Conservation (phyloP, 2,888 invertebrate genomes). For the Protodeltote pygarga region DNA sequence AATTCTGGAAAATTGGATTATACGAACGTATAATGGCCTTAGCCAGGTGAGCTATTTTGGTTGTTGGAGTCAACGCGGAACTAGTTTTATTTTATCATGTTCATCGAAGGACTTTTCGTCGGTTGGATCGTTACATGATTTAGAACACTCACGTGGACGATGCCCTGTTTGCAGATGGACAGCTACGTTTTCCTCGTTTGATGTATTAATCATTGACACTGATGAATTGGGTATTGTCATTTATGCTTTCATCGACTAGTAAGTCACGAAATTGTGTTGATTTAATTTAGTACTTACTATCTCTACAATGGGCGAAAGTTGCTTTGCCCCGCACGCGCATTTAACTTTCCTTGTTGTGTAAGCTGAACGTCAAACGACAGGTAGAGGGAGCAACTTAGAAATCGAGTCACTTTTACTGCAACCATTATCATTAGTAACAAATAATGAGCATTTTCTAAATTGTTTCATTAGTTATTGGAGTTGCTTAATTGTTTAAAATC, state of each 20-base stretch:
- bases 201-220: conserved; percentile 41
- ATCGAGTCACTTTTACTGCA: conserved; percentile 78
- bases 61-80: conserved; percentile 86
- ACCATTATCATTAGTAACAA: conserved; percentile 64
- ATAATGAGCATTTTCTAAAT: conserved; percentile 54
- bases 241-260: conserved; percentile 35
- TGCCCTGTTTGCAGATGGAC: conserved; percentile 40
- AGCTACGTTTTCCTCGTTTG: conserved; percentile 41
- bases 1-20: conserved; percentile 85
- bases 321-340: conserved; percentile 77
- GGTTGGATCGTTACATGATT: conserved; percentile 68
- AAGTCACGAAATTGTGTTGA: conserved; percentile 48
- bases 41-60: conserved; percentile 87
- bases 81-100: conserved; percentile 82
- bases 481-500: conserved; percentile 37
- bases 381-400: conserved; percentile 83
- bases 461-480: conserved; percentile 44
- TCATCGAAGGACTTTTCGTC: conserved; percentile 78
- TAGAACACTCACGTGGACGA: conserved; percentile 63
- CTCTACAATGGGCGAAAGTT: conserved; percentile 84
- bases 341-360: conserved; percentile 86
- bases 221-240: conserved; percentile 42
- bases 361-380: conserved; percentile 78
- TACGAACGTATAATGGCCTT: conserved; percentile 86
- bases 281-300: conserved; percentile 56